phyloP scores from a whole-genome alignment of 2,797 vertebrate genomes.

The Capromys pilorides region DNA sequence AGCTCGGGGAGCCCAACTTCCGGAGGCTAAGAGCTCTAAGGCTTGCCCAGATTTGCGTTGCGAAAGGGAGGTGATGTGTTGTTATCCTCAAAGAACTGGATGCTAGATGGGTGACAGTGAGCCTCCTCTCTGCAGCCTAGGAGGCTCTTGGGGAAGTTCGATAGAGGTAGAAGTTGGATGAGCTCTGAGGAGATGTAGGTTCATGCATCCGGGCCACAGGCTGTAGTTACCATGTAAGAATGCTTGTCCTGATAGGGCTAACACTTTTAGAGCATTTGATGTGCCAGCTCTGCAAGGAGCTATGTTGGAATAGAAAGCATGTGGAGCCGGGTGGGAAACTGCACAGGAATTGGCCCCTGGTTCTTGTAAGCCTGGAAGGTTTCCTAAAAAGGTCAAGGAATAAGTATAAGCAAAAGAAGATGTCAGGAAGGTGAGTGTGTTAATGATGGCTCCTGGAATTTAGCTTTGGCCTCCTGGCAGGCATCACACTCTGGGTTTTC shows the following conservation, averaged over 20 bases:
- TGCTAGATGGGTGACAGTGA: background rate
- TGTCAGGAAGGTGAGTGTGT: background rate
- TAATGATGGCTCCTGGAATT: background rate
- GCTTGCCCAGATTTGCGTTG: background rate
- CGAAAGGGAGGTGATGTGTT: too few species aligned
- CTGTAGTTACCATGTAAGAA: background rate
- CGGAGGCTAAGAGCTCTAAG: background rate
- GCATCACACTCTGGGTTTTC: background rate
- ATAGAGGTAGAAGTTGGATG: background rate
- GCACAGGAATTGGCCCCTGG: background rate
- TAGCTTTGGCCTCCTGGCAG: background rate
- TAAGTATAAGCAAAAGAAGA: background rate
- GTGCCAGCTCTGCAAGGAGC: background rate
- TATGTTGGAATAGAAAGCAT: background rate
- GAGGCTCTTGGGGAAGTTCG: background rate
- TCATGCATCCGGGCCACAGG: background rate
- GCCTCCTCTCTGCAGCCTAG: background rate
- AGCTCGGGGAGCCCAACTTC: background rate
- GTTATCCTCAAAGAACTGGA: background rate
- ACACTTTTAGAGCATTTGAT: too few species aligned
- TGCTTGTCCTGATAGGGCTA: too few species aligned
- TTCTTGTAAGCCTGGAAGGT: background rate
- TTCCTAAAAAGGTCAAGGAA: slow-evolving; percentile 24
- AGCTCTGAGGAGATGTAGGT: background rate
- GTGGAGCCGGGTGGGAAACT: background rate